These are phyloP conservation scores for Centropus unirufus DNA, from an alignment of 2,113 vertebrate species.

Conservation along the genomic window DNA sequence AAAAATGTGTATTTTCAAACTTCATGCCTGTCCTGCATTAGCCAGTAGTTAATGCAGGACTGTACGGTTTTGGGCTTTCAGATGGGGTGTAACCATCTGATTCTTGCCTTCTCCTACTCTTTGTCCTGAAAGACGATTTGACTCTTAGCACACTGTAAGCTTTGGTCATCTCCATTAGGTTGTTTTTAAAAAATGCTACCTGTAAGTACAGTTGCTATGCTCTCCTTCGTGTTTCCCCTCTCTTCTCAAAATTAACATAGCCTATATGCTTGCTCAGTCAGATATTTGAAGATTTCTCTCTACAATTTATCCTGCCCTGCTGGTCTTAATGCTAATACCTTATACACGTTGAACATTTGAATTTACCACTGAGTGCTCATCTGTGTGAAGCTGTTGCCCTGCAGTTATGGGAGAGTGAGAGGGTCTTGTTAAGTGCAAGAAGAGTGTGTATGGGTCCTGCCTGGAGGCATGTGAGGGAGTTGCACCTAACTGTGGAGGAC, in stretches of 20 bases:
- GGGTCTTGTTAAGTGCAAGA: fast-evolving
- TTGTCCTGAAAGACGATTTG: not conserved
- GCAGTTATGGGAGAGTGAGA: not conserved
- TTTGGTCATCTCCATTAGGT: not conserved
- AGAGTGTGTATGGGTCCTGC: not conserved
- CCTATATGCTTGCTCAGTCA: not conserved
- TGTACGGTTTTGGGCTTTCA: not conserved
- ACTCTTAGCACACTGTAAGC: not conserved
- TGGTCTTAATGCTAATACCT: not conserved
- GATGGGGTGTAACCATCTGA: not conserved
- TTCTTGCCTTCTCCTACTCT: not conserved
- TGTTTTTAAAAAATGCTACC: not conserved
- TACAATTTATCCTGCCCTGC: not conserved
- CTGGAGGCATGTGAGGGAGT: not conserved
- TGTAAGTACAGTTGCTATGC: not conserved
- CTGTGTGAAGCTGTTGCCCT: not conserved
- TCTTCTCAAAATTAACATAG: not conserved
- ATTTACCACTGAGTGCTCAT: not conserved
- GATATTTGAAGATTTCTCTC: not conserved
- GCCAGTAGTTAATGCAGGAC: not conserved
- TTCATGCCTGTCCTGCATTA: fast-evolving
- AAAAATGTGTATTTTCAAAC: not conserved
- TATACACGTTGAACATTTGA: not conserved
- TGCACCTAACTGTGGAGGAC: not conserved
- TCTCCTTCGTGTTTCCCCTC: not conserved